These are phyloP conservation scores for Lucifuga dentata DNA, from an alignment of 2,113 vertebrate species.

Conservation along the genomic window DNA sequence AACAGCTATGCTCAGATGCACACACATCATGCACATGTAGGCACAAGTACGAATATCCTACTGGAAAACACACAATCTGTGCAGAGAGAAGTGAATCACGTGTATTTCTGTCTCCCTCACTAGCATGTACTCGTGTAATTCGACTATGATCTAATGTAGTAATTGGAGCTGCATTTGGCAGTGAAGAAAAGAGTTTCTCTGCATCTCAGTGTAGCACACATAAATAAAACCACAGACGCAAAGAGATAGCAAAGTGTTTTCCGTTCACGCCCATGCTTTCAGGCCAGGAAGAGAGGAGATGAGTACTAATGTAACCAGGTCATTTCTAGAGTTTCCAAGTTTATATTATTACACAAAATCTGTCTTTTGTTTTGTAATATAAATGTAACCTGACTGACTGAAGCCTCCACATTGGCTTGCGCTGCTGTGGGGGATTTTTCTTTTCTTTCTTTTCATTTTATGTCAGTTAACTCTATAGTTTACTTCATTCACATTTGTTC, in stretches of 20 bases:
- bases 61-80: too few relatives aligned
- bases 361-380: too few relatives aligned
- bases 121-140: neutral
- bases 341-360: too few relatives aligned
- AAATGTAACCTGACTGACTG: too few relatives aligned
- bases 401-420: too few relatives aligned
- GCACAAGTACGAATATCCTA: too few relatives aligned
- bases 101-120: neutral
- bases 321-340: too few relatives aligned
- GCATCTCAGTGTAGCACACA: neutral
- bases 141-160: constrained; percentile 7
- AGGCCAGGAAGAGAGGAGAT: constrained; percentile 4
- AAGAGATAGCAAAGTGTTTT: constrained; percentile 2
- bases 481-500: too few relatives aligned
- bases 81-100: neutral
- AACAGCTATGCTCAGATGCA: neutral
- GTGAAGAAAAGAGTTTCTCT: constrained; percentile 18
- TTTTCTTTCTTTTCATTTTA: too few relatives aligned
- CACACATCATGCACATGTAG: neutral
- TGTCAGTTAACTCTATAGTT: too few relatives aligned
- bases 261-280: constrained; percentile 1
- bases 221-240: constrained; percentile 9
- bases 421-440: too few relatives aligned
- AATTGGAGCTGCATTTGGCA: constrained; percentile 6
- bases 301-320: too few relatives aligned